Evolutionary conservation across 2,888 invertebrate species (phyloP).

Genomic region (Cloeon dipterum): DNA sequence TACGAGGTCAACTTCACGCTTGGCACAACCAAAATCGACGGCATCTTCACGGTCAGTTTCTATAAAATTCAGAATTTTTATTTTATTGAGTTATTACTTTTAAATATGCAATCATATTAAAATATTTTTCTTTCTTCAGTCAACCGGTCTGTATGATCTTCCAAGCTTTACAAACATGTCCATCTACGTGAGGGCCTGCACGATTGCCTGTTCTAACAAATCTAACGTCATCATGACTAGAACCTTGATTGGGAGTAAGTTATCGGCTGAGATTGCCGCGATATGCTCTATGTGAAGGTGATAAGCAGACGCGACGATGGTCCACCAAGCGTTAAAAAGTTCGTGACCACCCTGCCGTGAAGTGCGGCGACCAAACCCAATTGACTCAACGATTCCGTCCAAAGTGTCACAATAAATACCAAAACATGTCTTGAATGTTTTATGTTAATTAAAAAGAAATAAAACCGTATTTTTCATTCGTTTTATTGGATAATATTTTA

Average conservation of each 20-base stretch:
- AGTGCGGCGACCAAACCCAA: no score
- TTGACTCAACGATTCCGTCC: no score
- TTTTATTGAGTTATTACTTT: background rate
- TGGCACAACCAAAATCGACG: background rate
- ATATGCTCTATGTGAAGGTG: no score
- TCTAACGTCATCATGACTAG: slow-evolving; percentile 25
- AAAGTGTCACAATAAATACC: no score
- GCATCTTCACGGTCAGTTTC: slow-evolving; percentile 1
- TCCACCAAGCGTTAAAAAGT: no score
- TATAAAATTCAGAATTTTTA: background rate
- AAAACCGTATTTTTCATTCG: no score
- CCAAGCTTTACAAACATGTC: slow-evolving; percentile 40
- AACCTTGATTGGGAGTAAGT: slow-evolving; percentile 37
- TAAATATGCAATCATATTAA: background rate
- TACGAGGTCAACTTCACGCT: slow-evolving; percentile 34
- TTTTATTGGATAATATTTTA: no score
- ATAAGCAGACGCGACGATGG: no score
- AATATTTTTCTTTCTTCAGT: slow-evolving; percentile 10
- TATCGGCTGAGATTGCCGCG: no score
- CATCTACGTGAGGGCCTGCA: slow-evolving; percentile 47
- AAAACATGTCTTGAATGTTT: no score
- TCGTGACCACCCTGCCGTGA: no score
- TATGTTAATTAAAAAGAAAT: no score
- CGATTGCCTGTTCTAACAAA: slow-evolving; percentile 34
- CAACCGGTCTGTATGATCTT: slow-evolving; percentile 19